Evolutionary conservation across 2,113 vertebrate genomes (phyloP), one percentile per base, ranked within the genome.

Genomic region (Pituophis catenifer): DNA sequence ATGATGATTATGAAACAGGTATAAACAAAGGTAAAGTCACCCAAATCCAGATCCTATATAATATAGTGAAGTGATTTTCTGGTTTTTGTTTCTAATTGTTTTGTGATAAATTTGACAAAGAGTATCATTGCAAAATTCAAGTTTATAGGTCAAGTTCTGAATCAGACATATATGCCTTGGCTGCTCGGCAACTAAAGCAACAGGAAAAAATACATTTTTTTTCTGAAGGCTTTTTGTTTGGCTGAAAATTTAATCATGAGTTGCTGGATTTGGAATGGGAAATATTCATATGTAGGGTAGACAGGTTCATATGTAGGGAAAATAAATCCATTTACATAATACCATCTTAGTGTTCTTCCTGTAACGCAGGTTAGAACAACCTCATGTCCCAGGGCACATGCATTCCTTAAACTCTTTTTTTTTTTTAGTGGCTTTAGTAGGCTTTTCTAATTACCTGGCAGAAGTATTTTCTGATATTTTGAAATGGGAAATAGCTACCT

Each of bases 141-240:
- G 10, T 95, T 4, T 86, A 94, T 92, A 87, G 92, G 90, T 89
- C 15, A 23, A 12, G 12, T 70, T 89, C 1, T n/a, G 44, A 91
- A 62, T 55, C 17, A 8, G 33, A 38, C 50, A 24, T 53, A n/a
- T 50, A 50, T 50, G 48, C 5, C 48, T 50, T 7, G 48, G 48
- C 48, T 50, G 48, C 48, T 50, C 6, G 53, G 94, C 57, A 94
- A 90, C 24, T 7, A 92, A 92, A 65, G 17, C 24, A 48, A 29
- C 8, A 24, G 65, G 65, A 88, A 92, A 24, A 86, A 19, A 86
- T 38, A 38, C 5, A 8, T 33, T 75, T n/a, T n/a, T n/a, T n/a
- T 33, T 21, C 65, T 75, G 65, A 75, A 75, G n/a, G 12, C 7
- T 38, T 81, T 33, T 81, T 81, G 17, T 81, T 81, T 19, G n/a